A percentile compares a stretch with the other conserved stretches of the same genome.
Conservation (phyloP, 2,113 vertebrate genomes). For the Hassar affinis region DNA sequence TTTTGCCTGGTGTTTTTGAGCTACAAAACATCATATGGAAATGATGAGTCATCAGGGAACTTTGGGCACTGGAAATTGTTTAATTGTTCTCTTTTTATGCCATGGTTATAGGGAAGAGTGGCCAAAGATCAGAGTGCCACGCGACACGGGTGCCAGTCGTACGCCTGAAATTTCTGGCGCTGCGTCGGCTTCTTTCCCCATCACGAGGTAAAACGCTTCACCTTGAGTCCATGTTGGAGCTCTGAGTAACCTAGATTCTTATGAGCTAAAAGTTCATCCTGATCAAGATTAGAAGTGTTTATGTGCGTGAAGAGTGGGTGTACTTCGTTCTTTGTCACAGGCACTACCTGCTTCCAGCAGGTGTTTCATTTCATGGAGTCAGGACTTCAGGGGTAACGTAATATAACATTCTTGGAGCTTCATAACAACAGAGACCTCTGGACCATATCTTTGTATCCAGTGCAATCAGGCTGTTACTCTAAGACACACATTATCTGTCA, state of each 20-base stretch:
- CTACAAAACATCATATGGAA: conserved; percentile 29
- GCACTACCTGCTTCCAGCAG: conserved; percentile 16
- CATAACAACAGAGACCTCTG: conserved; percentile 36
- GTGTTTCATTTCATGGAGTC: conserved; percentile 32
- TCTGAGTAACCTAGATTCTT: background rate
- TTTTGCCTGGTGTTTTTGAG: background rate
- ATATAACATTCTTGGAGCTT: conserved; percentile 11
- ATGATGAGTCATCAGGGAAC: conserved; percentile 37
- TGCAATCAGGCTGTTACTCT: conserved; percentile 30
- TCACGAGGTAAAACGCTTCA: conserved; percentile 18
- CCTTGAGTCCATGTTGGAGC: background rate
- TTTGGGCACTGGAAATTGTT: conserved; percentile 22
- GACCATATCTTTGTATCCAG: conserved; percentile 20
- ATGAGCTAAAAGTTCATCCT: background rate
- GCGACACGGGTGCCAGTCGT: conserved; percentile 4
- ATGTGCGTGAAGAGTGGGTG: background rate
- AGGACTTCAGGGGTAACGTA: conserved; percentile 27
- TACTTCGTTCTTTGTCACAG: conserved; percentile 25
- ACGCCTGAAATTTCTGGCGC: conserved; percentile 17
- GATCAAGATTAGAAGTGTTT: background rate
- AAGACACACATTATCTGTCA: conserved; percentile 21
- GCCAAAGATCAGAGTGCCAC: conserved; percentile 44
- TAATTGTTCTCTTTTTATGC: conserved; percentile 33
- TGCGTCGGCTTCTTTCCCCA: background rate
- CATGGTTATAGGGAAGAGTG: conserved; percentile 20